Evolutionary conservation across 2,888 invertebrate species (phyloP).

Genomic region (Tiliacea aurago): DNA sequence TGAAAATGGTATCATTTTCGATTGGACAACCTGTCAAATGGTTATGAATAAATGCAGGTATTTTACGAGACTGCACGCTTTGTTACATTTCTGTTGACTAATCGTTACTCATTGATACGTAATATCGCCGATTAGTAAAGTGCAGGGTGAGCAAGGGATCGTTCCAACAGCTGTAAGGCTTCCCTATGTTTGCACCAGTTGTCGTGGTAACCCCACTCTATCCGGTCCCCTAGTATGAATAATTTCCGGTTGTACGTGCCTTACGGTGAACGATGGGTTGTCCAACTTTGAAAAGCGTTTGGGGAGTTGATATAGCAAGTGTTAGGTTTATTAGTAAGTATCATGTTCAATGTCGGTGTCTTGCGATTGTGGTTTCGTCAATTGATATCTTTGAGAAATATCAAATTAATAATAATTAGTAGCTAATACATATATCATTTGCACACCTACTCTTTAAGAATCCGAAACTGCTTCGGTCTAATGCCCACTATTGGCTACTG

Average conservation of each 20-base stretch:
- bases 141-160: conserved; percentile 50
- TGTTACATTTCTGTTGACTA: conserved; percentile 58
- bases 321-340: conserved; percentile 23
- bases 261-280: conserved; percentile 56
- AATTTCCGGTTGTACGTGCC: conserved; percentile 85
- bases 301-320: conserved; percentile 46
- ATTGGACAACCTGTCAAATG: no score
- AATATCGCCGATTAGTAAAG: conserved; percentile 61
- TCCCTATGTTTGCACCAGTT: conserved; percentile 85
- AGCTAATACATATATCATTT: not conserved
- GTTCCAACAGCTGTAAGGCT: conserved; percentile 71
- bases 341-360: conserved; percentile 29
- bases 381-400: conserved; percentile 37
- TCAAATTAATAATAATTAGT: conserved; percentile 26
- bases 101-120: conserved; percentile 58
- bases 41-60: not conserved
- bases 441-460: not conserved
- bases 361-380: conserved; percentile 31
- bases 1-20: no score
- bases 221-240: conserved; percentile 71
- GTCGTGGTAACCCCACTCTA: conserved; percentile 82
- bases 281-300: conserved; percentile 63
- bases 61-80: conserved; percentile 47
- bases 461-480: not conserved
- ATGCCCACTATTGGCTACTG: not conserved